phyloP scores from a whole-genome alignment of 2,888 invertebrate genomes.

The Polymixis lichenea region DNA sequence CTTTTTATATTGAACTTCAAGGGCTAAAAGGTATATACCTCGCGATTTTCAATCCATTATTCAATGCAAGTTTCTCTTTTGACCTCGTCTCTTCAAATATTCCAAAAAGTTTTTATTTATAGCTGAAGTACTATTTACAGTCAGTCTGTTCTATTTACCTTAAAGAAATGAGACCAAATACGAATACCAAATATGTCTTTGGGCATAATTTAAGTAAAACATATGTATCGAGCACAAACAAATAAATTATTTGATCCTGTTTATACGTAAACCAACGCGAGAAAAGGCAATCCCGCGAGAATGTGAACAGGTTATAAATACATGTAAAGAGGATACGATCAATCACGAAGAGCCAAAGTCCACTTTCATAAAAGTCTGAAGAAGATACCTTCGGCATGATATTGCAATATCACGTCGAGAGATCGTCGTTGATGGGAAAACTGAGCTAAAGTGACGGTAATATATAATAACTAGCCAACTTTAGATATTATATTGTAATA shows the following conservation, averaged over 20 bases:
- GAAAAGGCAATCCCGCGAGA: conserved; percentile 36
- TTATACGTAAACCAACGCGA: conserved; percentile 11
- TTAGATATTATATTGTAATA: background rate
- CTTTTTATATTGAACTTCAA: background rate
- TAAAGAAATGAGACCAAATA: conserved; percentile 24
- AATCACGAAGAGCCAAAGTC: conserved; percentile 45
- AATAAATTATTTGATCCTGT: conserved; percentile 33
- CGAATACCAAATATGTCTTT: conserved; percentile 12
- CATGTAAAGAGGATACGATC: conserved; percentile 42
- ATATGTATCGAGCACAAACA: conserved; percentile 37
- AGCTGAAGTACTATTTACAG: conserved; percentile 5
- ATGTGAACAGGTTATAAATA: conserved; percentile 55
- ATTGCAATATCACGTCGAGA: conserved; percentile 36
- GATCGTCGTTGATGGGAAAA: conserved; percentile 8
- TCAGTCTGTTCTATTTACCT: background rate
- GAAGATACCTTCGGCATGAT: conserved; percentile 34
- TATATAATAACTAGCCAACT: background rate
- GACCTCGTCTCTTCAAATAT: background rate
- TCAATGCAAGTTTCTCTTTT: background rate
- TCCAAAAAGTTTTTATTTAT: background rate
- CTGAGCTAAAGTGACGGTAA: conserved; percentile 3
- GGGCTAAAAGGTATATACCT: background rate
- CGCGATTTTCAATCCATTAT: conserved; percentile 1
- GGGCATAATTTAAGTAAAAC: conserved; percentile 19
- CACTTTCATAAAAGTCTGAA: conserved; percentile 39